Evolutionary conservation across 2,797 vertebrate genomes (phyloP), one percentile per base, ranked within the genome.

Genomic region (Chaetophractus vellerosus): DNA sequence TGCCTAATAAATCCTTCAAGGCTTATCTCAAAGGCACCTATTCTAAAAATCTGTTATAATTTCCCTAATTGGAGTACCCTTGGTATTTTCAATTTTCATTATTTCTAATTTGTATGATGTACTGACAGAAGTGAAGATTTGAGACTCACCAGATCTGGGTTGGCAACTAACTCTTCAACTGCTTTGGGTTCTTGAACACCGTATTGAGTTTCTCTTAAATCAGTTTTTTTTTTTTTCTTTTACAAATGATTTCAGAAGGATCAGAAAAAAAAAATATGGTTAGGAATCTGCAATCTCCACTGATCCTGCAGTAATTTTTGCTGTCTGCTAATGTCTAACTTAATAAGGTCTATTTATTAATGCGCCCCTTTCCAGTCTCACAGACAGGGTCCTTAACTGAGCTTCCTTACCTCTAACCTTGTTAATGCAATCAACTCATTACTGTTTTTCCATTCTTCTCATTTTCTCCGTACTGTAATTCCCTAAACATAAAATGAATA

Each of bases 271-370:
- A 88, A 63, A n/a, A n/a, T 61, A 71, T 12, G 41, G 5, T 78
- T 10, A 52, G 19, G 6, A 66, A 6, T 76, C 36, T 63, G 48
- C 14, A 63, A n/a, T 57, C 57, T 15, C 68, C 21, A 1, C 9
- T 83, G 72, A 72, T 8, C 2, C 31, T 72, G 48, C 2, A 48
- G 33, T 90, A 52, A 31, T 36, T 74, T 82, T 75, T 93, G 52
- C 50, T 95, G 26, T 85, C n/a, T 90, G 24, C n/a, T 92, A 19
- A 24, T 31, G 82, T 95, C 89, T 81, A 68, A 84, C 50, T 63
- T 66, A 24, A 74, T 66, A 55, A 78, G 12, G 15, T 50, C 38
- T 90, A 6, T 24, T 94, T 86, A 68, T 92, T 90, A 69, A 79
- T 71, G 33, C 84, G 21, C 31, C 84, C 26, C 24, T 63, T 36